Conservation (phyloP, 1,140 invertebrate genomes). For the Brachionus plicatilis region DNA sequence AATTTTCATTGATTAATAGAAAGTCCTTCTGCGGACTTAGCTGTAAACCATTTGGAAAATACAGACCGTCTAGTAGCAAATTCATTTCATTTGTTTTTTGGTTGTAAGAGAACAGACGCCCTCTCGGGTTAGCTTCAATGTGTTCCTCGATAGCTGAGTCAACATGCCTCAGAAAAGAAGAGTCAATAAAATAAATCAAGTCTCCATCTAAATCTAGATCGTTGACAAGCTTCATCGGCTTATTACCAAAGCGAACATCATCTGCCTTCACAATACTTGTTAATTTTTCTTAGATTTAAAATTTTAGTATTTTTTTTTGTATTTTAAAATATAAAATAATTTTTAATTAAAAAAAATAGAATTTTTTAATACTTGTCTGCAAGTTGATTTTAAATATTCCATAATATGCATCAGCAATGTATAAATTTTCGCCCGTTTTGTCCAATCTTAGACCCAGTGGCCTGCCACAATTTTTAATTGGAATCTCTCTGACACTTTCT, state of each 20-base stretch:
- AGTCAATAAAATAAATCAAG: constrained; percentile 38
- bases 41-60: constrained; percentile 38
- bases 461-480: neutral
- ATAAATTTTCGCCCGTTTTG: neutral
- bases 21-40: neutral
- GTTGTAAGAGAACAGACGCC: constrained; percentile 5
- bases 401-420: constrained; percentile 18
- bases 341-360: neutral
- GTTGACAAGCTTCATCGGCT: neutral
- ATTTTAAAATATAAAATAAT: neutral
- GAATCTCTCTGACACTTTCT: neutral
- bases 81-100: constrained; percentile 27
- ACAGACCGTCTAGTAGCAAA: neutral
- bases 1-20: constrained; percentile 20
- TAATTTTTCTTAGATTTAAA: neutral
- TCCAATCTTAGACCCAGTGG: constrained; percentile 12
- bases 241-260: neutral
- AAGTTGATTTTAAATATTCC: constrained; percentile 16
- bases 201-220: constrained; percentile 21
- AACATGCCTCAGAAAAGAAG: neutral
- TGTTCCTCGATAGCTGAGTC: neutral
- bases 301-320: neutral
- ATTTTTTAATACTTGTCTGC: neutral
- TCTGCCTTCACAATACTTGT: neutral
- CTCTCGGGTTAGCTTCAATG: neutral